These are phyloP conservation scores for Neodiprion pinetum DNA, from an alignment of 1,140 invertebrate genomes.

Conservation along the genomic window DNA sequence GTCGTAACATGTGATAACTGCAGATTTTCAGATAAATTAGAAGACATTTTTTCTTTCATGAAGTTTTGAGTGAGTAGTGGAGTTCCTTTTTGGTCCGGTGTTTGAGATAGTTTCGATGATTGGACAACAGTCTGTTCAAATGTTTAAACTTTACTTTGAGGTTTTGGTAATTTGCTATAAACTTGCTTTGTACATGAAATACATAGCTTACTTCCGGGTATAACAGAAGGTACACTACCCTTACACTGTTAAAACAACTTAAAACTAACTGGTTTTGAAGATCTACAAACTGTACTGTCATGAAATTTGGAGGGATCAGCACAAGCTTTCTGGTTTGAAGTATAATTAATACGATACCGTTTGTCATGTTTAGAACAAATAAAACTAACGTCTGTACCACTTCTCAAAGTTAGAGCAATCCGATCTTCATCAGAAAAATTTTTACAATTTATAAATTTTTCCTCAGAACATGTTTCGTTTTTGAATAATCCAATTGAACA, in stretches of 20 bases:
- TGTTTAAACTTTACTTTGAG: slow-evolving; percentile 16
- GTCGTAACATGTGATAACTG: slow-evolving; percentile 1
- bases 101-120: slow-evolving; percentile 9
- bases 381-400: slow-evolving; percentile 23
- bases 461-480: slow-evolving; percentile 20
- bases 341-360: slow-evolving; percentile 23
- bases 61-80: slow-evolving; percentile 18
- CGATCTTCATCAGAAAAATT: slow-evolving; percentile 25
- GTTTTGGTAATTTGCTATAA: slow-evolving; percentile 3
- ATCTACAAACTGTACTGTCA: slow-evolving; percentile 14
- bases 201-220: slow-evolving; percentile 15
- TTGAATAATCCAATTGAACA: slow-evolving; percentile 28
- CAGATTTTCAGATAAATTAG: slow-evolving; percentile 15
- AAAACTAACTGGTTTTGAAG: slow-evolving; percentile 8
- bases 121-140: background rate
- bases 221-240: slow-evolving; percentile 15
- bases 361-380: slow-evolving; percentile 24
- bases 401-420: slow-evolving; percentile 18
- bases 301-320: slow-evolving; percentile 21
- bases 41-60: slow-evolving; percentile 13
- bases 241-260: slow-evolving; percentile 6
- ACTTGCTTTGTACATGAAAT: slow-evolving; percentile 18
- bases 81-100: slow-evolving; percentile 16
- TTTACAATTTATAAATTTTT: slow-evolving; percentile 24
- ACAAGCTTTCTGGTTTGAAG: slow-evolving; percentile 15